These are phyloP conservation scores for Drymonia ruficornis DNA, from an alignment of 2,888 invertebrate species.

Conservation along the genomic window DNA sequence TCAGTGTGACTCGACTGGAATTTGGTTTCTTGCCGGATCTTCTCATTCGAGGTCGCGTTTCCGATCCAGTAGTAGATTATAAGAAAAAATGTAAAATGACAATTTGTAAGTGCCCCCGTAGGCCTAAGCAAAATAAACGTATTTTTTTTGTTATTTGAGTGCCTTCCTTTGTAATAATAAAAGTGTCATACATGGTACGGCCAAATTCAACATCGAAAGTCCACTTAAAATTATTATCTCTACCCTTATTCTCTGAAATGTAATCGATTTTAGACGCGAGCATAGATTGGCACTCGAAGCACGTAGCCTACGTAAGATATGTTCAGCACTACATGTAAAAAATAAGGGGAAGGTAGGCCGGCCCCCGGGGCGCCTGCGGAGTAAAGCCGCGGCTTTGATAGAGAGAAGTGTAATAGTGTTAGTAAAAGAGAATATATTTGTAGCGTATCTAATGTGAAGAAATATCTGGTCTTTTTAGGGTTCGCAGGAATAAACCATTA, in stretches of 20 bases:
- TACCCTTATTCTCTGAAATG: neutral
- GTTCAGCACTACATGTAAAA: slow-evolving; percentile 35
- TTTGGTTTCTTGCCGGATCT: no score
- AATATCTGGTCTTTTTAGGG: no score
- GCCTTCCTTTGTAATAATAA: no score
- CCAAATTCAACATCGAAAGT: slow-evolving; percentile 1
- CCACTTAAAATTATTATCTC: neutral
- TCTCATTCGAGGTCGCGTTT: no score
- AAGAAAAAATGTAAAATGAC: no score
- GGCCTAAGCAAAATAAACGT: no score
- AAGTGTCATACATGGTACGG: neutral
- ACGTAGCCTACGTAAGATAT: slow-evolving; percentile 59
- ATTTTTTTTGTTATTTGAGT: no score
- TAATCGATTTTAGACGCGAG: slow-evolving; percentile 8
- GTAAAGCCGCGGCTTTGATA: neutral
- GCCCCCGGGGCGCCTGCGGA: neutral
- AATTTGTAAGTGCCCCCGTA: no score
- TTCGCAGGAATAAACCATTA: no score
- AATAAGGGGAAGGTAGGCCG: slow-evolving; percentile 12
- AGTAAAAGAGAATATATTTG: neutral
- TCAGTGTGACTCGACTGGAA: no score
- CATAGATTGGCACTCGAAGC: slow-evolving; percentile 49
- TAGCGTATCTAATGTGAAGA: no score
- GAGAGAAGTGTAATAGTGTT: neutral
- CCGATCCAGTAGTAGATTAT: no score